These are phyloP conservation scores for Neosilurus mollespiculum DNA, from an alignment of 2,797 vertebrate genomes.

Conservation along the genomic window DNA sequence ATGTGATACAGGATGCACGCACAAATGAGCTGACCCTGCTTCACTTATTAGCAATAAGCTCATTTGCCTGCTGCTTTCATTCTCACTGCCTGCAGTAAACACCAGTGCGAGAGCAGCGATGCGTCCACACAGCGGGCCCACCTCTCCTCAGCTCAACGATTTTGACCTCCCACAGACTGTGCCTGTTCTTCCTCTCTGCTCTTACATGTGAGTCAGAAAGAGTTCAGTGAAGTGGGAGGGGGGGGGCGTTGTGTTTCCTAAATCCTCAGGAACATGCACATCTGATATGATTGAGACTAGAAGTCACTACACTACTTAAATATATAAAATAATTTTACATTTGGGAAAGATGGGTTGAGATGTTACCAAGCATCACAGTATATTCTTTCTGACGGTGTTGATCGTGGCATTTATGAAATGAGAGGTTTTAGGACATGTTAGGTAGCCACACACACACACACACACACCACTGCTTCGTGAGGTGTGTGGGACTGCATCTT, in stretches of 20 bases:
- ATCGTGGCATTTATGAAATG: slow-evolving; percentile 9
- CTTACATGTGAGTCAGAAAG: neutral
- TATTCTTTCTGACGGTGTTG: slow-evolving; percentile 1
- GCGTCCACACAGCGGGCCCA: slow-evolving; percentile 20
- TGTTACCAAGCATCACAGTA: neutral
- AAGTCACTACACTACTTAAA: neutral
- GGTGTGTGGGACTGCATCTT: slow-evolving; percentile 30
- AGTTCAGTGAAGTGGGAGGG: slow-evolving; percentile 1
- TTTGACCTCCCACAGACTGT: slow-evolving; percentile 19
- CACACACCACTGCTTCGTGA: neutral
- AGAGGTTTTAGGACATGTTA: neutral
- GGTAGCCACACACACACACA: neutral
- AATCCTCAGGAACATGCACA: neutral
- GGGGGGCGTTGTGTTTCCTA: neutral
- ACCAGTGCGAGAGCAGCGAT: neutral
- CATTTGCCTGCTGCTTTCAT: slow-evolving; percentile 18
- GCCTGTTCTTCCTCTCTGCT: neutral
- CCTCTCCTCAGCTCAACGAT: neutral
- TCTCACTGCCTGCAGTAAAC: slow-evolving; percentile 21
- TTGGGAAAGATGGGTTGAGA: neutral
- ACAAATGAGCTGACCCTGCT: slow-evolving; percentile 25
- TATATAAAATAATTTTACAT: neutral
- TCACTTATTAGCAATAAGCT: slow-evolving; percentile 28
- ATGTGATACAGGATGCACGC: slow-evolving; percentile 29
- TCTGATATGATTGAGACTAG: no score